Base-by-base conservation (phyloP, 2,888 invertebrate species). In the Lepidocyrtoides sp. region DNA sequence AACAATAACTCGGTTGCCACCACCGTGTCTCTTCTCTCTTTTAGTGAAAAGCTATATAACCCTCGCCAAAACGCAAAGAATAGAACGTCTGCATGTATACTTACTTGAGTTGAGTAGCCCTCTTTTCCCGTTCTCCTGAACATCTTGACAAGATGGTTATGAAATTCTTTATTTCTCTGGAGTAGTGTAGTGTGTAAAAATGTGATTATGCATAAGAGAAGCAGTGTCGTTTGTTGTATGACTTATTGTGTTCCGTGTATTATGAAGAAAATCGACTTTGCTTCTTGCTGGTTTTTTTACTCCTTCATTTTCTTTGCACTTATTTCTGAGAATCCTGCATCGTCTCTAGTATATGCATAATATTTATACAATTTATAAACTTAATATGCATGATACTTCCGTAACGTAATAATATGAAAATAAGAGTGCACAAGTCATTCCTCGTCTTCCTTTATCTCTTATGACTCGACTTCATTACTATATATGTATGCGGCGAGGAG, bases 351-450 rank as follows among this genome's bases (percentile, higher is more conserved):
- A n/a, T n/a, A n/a, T n/a, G 23, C 60, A 3, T 60, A 60, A 14
- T 14, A 32, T 36, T 60, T 44, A 66, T 77, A 26, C 23, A 48
- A 17, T 41, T 51, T n/a, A n/a, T n/a, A n/a, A n/a, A n/a, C n/a
- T n/a, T n/a, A n/a, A n/a, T n/a, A n/a, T n/a, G n/a, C n/a, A n/a
- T n/a, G n/a, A n/a, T n/a, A n/a, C n/a, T n/a, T n/a, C n/a, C n/a
- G n/a, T n/a, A n/a, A 41, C 41, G 10, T 54, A 54, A 57, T 75
- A 29, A 57, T 57, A 41, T 72, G 36, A 54, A 75, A 54, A 84
- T 36, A 48, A 69, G 69, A 85, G 85, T 44, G 75, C 75, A 85
- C 75, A 85, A 85, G 85, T 85, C 85, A 85, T 75, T 57, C 69
- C 7, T 51, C 51, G 17, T 44, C 20, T 66, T 69, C 54, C 66